Evolutionary conservation across 2,797 vertebrate species (phyloP), one percentile per base, ranked within the genome.

Genomic region (Intellagama lesueurii): DNA sequence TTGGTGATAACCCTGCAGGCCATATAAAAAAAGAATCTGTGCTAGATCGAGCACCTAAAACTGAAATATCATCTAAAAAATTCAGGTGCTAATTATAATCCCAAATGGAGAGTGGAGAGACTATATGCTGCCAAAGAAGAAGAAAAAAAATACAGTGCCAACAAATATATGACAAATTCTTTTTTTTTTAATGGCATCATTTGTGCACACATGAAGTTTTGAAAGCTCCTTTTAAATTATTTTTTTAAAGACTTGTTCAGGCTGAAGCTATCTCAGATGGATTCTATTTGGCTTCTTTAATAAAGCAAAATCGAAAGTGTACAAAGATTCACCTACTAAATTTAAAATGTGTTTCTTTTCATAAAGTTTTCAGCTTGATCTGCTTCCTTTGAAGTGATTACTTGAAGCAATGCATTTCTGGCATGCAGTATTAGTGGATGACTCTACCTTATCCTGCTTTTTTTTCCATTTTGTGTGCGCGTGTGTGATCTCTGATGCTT

Each of bases 11-110:
- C 44, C 69, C 56, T 86, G 66, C 32, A 35, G 30, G 70, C 14
- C 81, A 85, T n/a, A 56, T 9, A 30, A 28, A 81, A 4, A 87
- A 5, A 14, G 7, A 78, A 84, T 83, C 66, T 89, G 7, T 2
- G 32, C 44, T 40, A 72, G 44, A 9, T 60, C 52, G 76, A 77
- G 24, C 0, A 12, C 14, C 66, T 44, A 72, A 52, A 35, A 69
- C 22, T 69, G 11, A 83, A 16, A 52, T 4, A 52, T 84, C 75
- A 32, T 56, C 64, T 88, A 69, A 81, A 40, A 77, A 5, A 19
- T 86, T 26, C 72, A 91, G 0, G 12, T 81, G 75, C 94, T 93
- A 91, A 94, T 94, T 94, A 89, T 92, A 93, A 93, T 95, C 66
- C 85, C 12, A 89, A 93, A 93, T 91, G 79, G 6, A 12, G 89